Conservation (phyloP, 2,113 vertebrate genomes). For the Numenius arquata region DNA sequence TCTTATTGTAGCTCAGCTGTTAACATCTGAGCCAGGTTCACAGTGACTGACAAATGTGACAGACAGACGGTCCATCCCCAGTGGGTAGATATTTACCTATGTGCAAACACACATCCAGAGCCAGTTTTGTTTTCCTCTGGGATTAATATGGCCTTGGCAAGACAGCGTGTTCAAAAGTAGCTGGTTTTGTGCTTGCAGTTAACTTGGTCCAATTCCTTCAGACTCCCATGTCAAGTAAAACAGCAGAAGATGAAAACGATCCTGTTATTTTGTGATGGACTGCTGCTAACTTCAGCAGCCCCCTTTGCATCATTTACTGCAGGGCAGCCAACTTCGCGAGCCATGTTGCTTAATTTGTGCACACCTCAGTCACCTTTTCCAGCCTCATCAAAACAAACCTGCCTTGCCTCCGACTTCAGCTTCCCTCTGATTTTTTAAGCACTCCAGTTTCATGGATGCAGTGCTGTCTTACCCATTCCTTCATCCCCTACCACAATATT, state of each 20-base stretch:
- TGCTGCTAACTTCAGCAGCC: neutral
- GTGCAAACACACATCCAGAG: neutral
- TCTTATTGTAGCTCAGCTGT: neutral
- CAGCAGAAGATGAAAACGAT: accelerated
- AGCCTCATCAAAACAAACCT: neutral
- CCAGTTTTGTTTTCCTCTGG: neutral
- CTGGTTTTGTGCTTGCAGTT: neutral
- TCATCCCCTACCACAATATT: neutral
- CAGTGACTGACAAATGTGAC: neutral
- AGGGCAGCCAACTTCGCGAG: neutral
- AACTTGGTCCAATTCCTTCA: neutral
- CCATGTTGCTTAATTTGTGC: neutral
- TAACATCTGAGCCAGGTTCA: neutral
- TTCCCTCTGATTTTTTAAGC: neutral
- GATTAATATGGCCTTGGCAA: neutral
- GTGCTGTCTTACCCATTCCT: neutral
- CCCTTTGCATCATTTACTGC: neutral
- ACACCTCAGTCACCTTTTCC: neutral
- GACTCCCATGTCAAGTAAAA: neutral
- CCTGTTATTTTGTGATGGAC: accelerated
- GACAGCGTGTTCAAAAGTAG: neutral
- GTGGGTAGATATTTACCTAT: neutral
- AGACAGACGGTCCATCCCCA: neutral
- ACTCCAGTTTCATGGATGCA: neutral
- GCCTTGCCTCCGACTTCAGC: neutral